Conservation (phyloP, 2,797 vertebrate species). For the Ctenopoma multispine region DNA sequence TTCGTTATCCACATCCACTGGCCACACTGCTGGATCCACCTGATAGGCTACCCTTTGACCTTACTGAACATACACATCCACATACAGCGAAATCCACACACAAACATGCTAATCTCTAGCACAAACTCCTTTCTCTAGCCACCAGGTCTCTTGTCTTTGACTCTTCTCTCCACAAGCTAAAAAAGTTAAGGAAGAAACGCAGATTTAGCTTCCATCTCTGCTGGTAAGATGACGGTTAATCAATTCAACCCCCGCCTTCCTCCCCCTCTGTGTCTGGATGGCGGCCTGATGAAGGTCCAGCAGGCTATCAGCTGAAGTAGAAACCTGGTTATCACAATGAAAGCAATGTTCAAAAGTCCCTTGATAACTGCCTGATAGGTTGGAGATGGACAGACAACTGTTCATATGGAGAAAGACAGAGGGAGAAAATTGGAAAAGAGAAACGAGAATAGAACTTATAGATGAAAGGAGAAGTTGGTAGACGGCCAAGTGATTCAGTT, state of each 20-base stretch:
- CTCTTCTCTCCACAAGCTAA: slow-evolving; percentile 23
- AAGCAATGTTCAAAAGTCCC: slow-evolving; percentile 57
- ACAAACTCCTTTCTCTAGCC: slow-evolving; percentile 53
- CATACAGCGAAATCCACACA: slow-evolving; percentile 25
- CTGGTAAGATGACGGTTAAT: slow-evolving; percentile 54
- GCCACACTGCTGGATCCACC: slow-evolving; percentile 59
- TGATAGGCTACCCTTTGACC: slow-evolving; percentile 73
- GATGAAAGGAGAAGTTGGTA: slow-evolving; percentile 45
- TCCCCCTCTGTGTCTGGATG: slow-evolving; percentile 34
- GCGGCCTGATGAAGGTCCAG: slow-evolving; percentile 56
- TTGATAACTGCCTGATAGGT: slow-evolving; percentile 58
- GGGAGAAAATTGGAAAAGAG: slow-evolving; percentile 51
- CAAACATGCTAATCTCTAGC: slow-evolving; percentile 59
- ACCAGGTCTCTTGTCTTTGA: slow-evolving; percentile 21
- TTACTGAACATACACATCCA: slow-evolving; percentile 14
- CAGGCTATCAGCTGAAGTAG: slow-evolving; percentile 65
- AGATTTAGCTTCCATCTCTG: slow-evolving; percentile 37
- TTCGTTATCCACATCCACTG: slow-evolving; percentile 61
- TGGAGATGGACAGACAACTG: slow-evolving; percentile 46
- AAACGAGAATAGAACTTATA: slow-evolving; percentile 35
- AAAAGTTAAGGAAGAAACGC: slow-evolving; percentile 14
- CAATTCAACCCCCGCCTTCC: slow-evolving; percentile 32
- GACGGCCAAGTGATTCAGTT: slow-evolving; percentile 50
- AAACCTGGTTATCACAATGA: slow-evolving; percentile 66
- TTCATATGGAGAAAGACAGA: slow-evolving; percentile 49